Percentiles rank a stretch among this genome's conserved stretches.
Evolutionary conservation across 2,888 invertebrate genomes (phyloP).

Genomic region (Synanthedon formicaeformis): DNA sequence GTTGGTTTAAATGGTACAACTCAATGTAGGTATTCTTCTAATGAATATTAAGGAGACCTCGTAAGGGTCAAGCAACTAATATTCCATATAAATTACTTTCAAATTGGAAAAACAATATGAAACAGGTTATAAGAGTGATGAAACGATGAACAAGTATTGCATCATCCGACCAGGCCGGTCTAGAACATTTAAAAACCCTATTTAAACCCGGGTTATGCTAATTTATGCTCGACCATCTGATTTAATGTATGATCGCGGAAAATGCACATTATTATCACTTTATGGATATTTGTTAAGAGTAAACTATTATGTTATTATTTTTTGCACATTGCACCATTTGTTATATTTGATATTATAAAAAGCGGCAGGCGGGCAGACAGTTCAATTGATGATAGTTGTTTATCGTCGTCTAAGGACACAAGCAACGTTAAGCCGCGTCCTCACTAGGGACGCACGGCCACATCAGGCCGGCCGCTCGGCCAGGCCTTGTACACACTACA

Average conservation of each 20-base stretch:
- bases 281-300: too few relatives aligned
- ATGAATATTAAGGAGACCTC: not conserved
- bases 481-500: too few relatives aligned
- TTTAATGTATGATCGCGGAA: conserved; percentile 1
- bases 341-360: too few relatives aligned
- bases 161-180: conserved; percentile 42
- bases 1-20: not conserved
- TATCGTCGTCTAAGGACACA: too few relatives aligned
- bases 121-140: conserved; percentile 27
- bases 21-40: not conserved
- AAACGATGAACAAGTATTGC: conserved; percentile 37
- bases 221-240: conserved; percentile 7
- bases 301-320: too few relatives aligned
- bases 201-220: conserved; percentile 7
- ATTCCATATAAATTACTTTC: not conserved
- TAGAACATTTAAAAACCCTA: conserved; percentile 7
- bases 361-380: too few relatives aligned
- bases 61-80: not conserved
- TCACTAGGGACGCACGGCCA: too few relatives aligned
- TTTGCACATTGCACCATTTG: too few relatives aligned
- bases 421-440: too few relatives aligned
- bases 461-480: too few relatives aligned
- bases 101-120: conserved; percentile 2
- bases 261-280: not conserved
- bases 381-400: too few relatives aligned